Evolutionary conservation across 2,888 invertebrate species (phyloP).

Genomic region (Mythimna lalbum): DNA sequence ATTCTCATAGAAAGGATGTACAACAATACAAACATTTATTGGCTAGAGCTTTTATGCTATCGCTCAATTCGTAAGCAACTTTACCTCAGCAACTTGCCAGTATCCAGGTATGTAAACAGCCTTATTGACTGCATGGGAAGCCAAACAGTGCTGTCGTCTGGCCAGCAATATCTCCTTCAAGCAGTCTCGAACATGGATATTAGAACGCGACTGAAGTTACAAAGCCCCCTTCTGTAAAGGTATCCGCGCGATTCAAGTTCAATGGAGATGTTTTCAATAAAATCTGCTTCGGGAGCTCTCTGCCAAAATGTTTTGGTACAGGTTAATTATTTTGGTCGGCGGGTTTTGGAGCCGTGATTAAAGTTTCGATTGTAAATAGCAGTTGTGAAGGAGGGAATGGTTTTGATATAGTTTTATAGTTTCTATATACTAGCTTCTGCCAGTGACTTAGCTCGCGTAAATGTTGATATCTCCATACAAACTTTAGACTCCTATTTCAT

Average conservation of each 20-base stretch:
- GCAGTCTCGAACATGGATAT: slow-evolving; percentile 66
- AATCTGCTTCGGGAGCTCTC: slow-evolving; percentile 37
- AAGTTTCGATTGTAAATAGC: slow-evolving; percentile 4
- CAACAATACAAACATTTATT: too few species aligned
- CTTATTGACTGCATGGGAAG: slow-evolving; percentile 40
- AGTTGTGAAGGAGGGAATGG: neutral
- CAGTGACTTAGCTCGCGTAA: too few species aligned
- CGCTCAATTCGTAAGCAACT: neutral
- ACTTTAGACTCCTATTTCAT: too few species aligned
- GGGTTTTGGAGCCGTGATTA: slow-evolving; percentile 2
- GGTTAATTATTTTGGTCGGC: slow-evolving; percentile 53
- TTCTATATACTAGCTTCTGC: too few species aligned
- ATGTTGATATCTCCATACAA: too few species aligned
- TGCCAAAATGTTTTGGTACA: slow-evolving; percentile 10
- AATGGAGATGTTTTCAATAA: slow-evolving; percentile 66
- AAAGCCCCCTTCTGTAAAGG: slow-evolving; percentile 59
- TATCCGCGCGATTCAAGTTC: slow-evolving; percentile 54
- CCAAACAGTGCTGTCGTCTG: slow-evolving; percentile 63
- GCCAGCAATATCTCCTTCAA: slow-evolving; percentile 63
- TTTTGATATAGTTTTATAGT: neutral
- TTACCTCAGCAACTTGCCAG: neutral
- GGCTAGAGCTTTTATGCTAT: too few species aligned
- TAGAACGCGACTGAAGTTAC: slow-evolving; percentile 62
- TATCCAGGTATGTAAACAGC: slow-evolving; percentile 8
- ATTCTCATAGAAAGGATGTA: too few species aligned